Conservation (phyloP, 2,113 vertebrate genomes). For the Serinus canaria region DNA sequence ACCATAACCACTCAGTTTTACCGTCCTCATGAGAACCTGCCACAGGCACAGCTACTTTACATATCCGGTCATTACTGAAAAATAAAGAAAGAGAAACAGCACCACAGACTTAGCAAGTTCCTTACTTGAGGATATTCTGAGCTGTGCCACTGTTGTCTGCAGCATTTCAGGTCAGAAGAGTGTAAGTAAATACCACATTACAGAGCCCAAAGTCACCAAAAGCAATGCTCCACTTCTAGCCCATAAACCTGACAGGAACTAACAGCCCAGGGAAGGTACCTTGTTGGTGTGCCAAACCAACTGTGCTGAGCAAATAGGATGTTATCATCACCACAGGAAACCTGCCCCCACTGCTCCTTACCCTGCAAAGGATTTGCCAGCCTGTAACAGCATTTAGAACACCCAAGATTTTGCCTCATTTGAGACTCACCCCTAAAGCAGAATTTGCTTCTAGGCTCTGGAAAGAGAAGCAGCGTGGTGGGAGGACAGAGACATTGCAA, state of each 20-base stretch:
- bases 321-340: background rate
- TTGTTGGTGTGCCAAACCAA: background rate
- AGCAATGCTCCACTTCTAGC: background rate
- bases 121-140: background rate
- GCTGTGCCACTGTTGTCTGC: background rate
- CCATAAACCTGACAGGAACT: background rate
- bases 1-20: background rate
- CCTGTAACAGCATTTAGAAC: background rate
- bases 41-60: background rate
- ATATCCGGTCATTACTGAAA: background rate
- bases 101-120: rapidly evolving
- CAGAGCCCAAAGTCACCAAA: background rate
- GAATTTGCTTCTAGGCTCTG: background rate
- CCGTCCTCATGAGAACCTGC: background rate
- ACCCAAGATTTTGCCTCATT: background rate
- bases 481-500: background rate
- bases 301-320: background rate
- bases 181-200: background rate
- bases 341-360: background rate
- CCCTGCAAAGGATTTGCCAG: background rate
- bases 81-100: background rate
- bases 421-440: background rate
- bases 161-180: background rate
- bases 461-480: background rate
- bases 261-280: background rate